A percentile compares a stretch with the other conserved stretches of the same genome.
These are phyloP conservation scores for Rhamnusium bicolor DNA, from an alignment of 2,888 invertebrate genomes.

Conservation along the genomic window DNA sequence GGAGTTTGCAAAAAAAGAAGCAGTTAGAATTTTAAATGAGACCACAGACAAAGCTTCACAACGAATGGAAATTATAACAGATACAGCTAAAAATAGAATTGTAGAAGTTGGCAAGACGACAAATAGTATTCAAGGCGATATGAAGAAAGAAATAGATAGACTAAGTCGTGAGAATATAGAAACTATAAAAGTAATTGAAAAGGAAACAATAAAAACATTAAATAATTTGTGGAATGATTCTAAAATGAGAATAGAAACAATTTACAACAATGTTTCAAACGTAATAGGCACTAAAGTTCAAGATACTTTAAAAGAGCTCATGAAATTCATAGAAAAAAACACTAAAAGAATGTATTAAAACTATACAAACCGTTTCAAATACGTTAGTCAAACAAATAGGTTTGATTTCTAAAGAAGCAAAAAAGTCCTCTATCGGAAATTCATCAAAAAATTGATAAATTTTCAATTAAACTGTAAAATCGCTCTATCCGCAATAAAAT, in stretches of 20 bases:
- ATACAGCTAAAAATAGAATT: not conserved
- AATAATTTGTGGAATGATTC: not conserved
- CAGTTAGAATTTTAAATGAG: not conserved
- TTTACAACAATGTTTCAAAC: not conserved
- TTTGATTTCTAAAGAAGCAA: not conserved
- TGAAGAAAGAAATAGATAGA: slow-evolving; percentile 12
- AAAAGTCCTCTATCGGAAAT: not conserved
- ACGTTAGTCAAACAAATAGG: not conserved
- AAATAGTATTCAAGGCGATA: not conserved
- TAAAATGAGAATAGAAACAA: slow-evolving; percentile 4
- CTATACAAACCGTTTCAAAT: not conserved
- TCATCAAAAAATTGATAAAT: not conserved
- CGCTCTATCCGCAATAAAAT: not conserved
- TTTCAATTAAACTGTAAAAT: not conserved
- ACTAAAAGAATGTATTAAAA: not conserved
- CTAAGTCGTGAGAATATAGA: slow-evolving; percentile 2
- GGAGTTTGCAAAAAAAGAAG: slow-evolving; percentile 21
- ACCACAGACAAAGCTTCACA: not conserved
- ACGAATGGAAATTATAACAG: not conserved
- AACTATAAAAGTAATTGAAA: not conserved
- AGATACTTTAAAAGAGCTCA: slow-evolving; percentile 15
- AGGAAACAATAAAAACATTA: slow-evolving; percentile 9
- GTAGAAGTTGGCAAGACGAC: not conserved
- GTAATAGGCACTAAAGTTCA: not conserved
- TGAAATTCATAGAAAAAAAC: slow-evolving; percentile 3